phyloP scores from a whole-genome alignment of 2,797 vertebrate species.

The Dendrocincla tyrannina region DNA sequence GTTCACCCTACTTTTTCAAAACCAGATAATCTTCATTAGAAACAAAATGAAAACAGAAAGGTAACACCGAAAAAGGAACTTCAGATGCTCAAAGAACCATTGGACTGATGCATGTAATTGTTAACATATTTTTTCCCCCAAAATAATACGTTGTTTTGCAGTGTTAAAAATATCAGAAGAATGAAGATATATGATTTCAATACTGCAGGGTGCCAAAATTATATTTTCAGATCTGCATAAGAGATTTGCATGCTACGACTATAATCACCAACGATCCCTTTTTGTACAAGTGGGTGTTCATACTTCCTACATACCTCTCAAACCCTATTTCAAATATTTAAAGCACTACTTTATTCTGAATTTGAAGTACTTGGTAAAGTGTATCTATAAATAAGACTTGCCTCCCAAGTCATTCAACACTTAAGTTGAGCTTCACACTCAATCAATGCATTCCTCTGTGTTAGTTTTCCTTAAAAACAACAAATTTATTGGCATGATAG shows the following conservation, averaged over 20 bases:
- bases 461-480: not conserved
- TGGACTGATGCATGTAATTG: not conserved
- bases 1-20: not conserved
- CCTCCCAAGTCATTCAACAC: not conserved
- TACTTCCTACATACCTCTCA: not conserved
- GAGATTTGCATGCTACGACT: not conserved
- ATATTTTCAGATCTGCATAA: not conserved
- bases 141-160: not conserved
- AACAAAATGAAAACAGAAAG: not conserved
- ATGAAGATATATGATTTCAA: not conserved
- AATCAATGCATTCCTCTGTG: not conserved
- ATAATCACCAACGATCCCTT: not conserved
- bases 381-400: not conserved
- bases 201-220: not conserved
- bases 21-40: not conserved
- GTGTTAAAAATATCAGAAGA: not conserved
- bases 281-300: not conserved
- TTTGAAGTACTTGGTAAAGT: not conserved
- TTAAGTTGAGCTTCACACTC: not conserved
- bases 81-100: not conserved
- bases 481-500: not conserved
- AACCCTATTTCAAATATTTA: not conserved
- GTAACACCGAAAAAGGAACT: not conserved
- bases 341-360: slow-evolving; percentile 3
- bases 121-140: not conserved